These are phyloP conservation scores for Rhinogobio ventralis DNA, from an alignment of 2,797 vertebrate species.

Conservation along the genomic window DNA sequence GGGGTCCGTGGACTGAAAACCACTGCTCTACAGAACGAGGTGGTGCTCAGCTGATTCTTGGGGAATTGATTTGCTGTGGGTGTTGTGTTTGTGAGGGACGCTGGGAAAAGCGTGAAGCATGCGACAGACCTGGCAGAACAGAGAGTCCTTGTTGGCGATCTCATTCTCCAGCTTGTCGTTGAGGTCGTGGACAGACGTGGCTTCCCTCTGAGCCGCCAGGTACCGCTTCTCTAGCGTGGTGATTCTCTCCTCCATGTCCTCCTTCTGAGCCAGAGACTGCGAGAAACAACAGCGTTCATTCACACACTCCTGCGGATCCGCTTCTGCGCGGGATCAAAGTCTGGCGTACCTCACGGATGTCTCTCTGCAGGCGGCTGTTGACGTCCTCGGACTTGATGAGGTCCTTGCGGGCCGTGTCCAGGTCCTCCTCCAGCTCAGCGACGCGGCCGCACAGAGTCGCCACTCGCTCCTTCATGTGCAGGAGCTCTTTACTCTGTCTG, in stretches of 20 bases:
- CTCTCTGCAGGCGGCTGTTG: constrained; percentile 92
- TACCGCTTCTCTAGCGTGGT: constrained; percentile 98
- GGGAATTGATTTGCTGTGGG: too few species aligned
- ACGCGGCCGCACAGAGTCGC: constrained; percentile 84
- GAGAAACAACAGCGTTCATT: neutral
- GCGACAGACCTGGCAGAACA: constrained; percentile 85
- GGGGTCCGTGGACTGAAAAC: too few species aligned
- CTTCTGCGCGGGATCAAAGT: too few species aligned
- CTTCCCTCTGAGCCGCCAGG: constrained; percentile 95
- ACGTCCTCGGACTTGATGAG: constrained; percentile 94
- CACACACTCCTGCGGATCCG: neutral
- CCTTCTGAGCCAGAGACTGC: constrained; percentile 95
- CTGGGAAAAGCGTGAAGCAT: too few species aligned
- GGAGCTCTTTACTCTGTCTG: constrained; percentile 87
- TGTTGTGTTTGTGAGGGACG: too few species aligned
- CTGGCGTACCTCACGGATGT: constrained; percentile 86
- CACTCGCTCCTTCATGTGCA: constrained; percentile 94
- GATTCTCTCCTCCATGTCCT: constrained; percentile 98
- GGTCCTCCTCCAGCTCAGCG: constrained; percentile 92
- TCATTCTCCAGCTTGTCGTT: constrained; percentile 98
- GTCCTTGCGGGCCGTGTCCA: constrained; percentile 95
- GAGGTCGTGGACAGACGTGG: constrained; percentile 96
- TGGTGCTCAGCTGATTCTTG: too few species aligned
- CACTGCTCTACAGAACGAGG: too few species aligned
- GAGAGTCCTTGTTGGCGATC: constrained; percentile 95